phyloP scores from a whole-genome alignment of 1,140 invertebrate genomes.

The Apis florea region DNA sequence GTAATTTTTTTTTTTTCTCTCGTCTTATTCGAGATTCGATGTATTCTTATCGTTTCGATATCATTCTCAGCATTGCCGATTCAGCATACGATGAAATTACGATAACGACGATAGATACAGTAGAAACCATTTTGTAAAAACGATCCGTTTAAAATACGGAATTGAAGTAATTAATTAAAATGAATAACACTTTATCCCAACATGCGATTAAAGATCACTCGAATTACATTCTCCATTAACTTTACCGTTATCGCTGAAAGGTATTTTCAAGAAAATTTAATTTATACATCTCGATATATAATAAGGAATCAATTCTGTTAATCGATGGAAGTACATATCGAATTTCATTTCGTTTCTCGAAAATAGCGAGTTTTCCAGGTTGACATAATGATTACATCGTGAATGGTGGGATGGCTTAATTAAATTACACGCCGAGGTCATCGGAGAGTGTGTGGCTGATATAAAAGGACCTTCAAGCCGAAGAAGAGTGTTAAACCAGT shows the following conservation, averaged over 20 bases:
- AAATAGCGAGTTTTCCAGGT: background rate
- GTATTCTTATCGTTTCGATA: too few species aligned
- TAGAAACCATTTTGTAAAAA: background rate
- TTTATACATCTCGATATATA: background rate
- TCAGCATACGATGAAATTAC: background rate
- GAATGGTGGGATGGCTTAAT: constrained; percentile 38
- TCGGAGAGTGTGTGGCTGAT: constrained; percentile 25
- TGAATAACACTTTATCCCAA: too few species aligned
- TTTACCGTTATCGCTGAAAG: too few species aligned
- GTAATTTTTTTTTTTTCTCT: too few species aligned
- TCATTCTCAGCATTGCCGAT: too few species aligned
- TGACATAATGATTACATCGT: background rate
- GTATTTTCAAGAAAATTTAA: too few species aligned
- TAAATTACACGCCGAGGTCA: constrained; percentile 52
- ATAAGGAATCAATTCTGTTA: background rate
- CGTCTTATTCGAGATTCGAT: too few species aligned
- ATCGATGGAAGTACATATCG: background rate
- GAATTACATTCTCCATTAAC: background rate
- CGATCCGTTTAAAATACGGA: background rate
- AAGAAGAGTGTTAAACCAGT: constrained; percentile 53
- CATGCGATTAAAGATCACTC: too few species aligned
- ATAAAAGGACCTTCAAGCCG: constrained; percentile 46
- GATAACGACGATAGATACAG: background rate
- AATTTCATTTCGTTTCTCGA: background rate
- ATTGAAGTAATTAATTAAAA: background rate